Conservation (phyloP, 2,113 vertebrate species). For the Phoenicopterus ruber region DNA sequence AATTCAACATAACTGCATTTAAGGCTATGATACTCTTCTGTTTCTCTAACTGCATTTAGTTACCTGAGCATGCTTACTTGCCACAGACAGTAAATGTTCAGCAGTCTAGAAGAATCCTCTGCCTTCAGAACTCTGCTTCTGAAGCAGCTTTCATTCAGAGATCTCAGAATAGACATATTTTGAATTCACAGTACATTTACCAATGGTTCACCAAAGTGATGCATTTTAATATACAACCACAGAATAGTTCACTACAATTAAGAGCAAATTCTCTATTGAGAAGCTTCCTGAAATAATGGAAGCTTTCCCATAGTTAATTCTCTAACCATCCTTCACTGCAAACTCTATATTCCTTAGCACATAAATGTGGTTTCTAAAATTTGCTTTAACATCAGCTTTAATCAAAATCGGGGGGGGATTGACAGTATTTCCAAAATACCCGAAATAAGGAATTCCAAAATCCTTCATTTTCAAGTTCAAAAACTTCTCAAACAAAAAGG, state of each 20-base stretch:
- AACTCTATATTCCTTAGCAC: not conserved
- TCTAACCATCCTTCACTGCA: not conserved
- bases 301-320: not conserved
- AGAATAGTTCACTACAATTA: not conserved
- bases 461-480: not conserved
- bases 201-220: not conserved
- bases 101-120: not conserved
- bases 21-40: not conserved
- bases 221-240: not conserved
- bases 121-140: not conserved
- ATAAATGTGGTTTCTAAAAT: not conserved
- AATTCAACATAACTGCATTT: not conserved
- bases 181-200: not conserved
- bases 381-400: not conserved
- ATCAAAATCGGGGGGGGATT: not conserved
- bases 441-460: not conserved
- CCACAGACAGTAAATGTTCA: not conserved
- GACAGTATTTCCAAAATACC: not conserved
- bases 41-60: not conserved
- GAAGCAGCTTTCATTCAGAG: not conserved
- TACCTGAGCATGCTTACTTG: not conserved
- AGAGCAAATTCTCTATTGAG: not conserved
- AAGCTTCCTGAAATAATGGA: not conserved
- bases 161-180: not conserved
- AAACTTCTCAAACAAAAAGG: not conserved